A percentile compares a stretch with the other conserved stretches of the same genome.
phyloP scores from a whole-genome alignment of 2,888 invertebrate genomes.

The Gastracanthus pulcherrimus region DNA sequence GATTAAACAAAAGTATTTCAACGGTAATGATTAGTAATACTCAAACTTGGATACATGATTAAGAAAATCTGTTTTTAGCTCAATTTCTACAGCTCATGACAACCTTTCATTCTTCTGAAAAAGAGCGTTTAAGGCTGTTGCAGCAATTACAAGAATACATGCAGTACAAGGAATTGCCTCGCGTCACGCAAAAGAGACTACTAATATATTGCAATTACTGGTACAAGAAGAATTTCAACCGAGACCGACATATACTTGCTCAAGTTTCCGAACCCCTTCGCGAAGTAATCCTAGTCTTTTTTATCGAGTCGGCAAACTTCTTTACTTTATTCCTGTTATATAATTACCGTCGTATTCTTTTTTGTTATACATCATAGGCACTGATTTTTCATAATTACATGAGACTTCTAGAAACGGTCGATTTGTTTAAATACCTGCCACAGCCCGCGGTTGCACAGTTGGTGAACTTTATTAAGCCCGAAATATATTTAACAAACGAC shows the following conservation, averaged over 20 bases:
- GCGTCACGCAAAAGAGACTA: conserved; percentile 71
- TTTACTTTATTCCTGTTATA: not conserved
- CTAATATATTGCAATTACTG: conserved; percentile 75
- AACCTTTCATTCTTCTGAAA: conserved; percentile 64
- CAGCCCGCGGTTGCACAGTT: conserved; percentile 68
- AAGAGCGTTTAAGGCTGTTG: conserved; percentile 63
- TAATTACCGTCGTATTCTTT: not conserved
- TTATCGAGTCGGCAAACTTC: no score
- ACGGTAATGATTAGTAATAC: no score
- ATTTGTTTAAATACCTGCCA: conserved; percentile 74
- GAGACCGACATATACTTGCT: conserved; percentile 74
- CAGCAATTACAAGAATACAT: conserved; percentile 77
- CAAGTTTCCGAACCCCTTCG: conserved; percentile 74
- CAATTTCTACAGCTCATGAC: conserved; percentile 67
- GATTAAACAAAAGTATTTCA: no score
- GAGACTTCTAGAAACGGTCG: conserved; percentile 72
- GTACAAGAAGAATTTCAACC: conserved; percentile 74
- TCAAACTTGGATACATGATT: no score
- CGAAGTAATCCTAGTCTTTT: conserved; percentile 61
- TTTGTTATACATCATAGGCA: conserved; percentile 65
- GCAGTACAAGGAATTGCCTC: conserved; percentile 76
- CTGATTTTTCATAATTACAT: conserved; percentile 73
- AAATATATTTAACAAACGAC: conserved; percentile 76
- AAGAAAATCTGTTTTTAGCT: no score
- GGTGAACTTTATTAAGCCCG: conserved; percentile 68